phyloP scores from a whole-genome alignment of 2,797 vertebrate genomes.

The Mus spretus region DNA sequence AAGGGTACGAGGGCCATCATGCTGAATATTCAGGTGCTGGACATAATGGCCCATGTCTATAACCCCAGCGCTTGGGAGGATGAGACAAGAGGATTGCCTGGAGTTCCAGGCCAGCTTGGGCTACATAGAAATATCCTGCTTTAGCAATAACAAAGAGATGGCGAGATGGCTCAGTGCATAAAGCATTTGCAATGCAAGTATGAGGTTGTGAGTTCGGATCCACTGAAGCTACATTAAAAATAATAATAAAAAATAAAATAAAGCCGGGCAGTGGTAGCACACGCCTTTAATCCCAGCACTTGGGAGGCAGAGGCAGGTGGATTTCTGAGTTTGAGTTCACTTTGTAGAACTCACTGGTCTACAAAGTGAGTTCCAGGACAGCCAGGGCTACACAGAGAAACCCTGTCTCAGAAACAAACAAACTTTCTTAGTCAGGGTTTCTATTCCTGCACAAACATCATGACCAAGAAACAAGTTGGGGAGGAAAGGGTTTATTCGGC shows the following conservation, averaged over 20 bases:
- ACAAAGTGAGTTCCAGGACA: no score
- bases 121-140: neutral
- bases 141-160: neutral
- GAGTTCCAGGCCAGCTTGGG: neutral
- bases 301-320: no score
- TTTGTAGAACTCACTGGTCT: no score
- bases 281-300: no score
- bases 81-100: neutral
- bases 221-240: neutral
- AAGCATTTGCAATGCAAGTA: neutral
- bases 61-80: neutral
- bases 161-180: neutral
- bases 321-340: no score
- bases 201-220: neutral
- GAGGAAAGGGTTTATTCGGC: no score
- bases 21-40: slow-evolving; percentile 15
- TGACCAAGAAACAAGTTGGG: no score
- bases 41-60: neutral
- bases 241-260: neutral
- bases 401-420: no score
- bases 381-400: no score
- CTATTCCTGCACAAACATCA: no score
- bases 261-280: neutral
- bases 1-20: slow-evolving; percentile 71
- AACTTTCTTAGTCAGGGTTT: no score